These are phyloP conservation scores for Actinostola sp. DNA, from an alignment of 92 coral and sea anemone species.

Conservation along the genomic window DNA sequence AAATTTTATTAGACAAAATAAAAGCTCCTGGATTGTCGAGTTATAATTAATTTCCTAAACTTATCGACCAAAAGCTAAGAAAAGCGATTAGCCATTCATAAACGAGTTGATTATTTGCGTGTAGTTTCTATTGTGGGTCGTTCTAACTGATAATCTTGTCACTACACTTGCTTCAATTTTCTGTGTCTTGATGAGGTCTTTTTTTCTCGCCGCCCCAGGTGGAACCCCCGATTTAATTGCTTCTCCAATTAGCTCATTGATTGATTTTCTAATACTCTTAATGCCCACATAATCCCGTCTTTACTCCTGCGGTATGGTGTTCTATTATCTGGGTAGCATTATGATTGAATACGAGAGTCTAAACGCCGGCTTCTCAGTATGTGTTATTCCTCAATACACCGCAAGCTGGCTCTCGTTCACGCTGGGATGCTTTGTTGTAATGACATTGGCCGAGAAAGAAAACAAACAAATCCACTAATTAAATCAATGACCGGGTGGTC, in stretches of 20 bases:
- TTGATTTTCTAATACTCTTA: conserved; percentile 86
- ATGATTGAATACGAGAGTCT: conserved; percentile 60
- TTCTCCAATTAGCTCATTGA: conserved; percentile 90
- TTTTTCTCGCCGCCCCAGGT: conserved; percentile 25
- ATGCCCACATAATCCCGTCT: conserved; percentile 78
- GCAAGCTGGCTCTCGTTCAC: conserved; percentile 7
- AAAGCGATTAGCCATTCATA: neutral
- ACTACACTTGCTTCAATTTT: neutral
- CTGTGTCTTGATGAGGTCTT: neutral
- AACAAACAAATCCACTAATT: conserved; percentile 86
- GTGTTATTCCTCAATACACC: conserved; percentile 4
- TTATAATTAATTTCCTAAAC: conserved; percentile 23
- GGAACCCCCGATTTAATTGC: conserved; percentile 55
- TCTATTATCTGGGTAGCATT: conserved; percentile 74
- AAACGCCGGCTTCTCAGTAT: conserved; percentile 56
- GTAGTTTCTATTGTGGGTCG: conserved; percentile 1
- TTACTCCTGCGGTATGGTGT: conserved; percentile 72
- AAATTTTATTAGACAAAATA: conserved; percentile 67
- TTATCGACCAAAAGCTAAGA: conserved; percentile 11
- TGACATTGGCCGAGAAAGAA: conserved; percentile 58
- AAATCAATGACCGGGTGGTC: conserved; percentile 84
- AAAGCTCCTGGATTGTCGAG: conserved; percentile 63
- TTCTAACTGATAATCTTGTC: conserved; percentile 6
- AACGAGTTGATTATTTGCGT: conserved; percentile 3
- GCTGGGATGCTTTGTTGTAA: conserved; percentile 62